Conservation (phyloP, 2,888 invertebrate species). For the Chouioia cunea region DNA sequence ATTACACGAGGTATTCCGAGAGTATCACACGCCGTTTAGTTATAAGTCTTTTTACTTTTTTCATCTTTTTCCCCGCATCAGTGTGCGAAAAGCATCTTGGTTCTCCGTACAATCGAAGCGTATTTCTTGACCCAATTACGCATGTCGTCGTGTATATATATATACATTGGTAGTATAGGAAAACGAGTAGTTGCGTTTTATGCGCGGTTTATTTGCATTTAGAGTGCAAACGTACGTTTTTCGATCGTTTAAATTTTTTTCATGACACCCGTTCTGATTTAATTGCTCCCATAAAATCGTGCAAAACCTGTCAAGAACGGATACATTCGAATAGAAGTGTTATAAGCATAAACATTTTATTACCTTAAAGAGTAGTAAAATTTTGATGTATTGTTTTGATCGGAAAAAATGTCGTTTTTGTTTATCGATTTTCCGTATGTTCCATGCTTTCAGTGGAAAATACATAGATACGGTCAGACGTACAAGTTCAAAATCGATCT, state of each 20-base stretch:
- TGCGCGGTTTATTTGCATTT: slow-evolving; percentile 39
- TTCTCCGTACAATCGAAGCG: slow-evolving; percentile 3
- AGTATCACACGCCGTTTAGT: slow-evolving; percentile 8
- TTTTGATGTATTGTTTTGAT: no score
- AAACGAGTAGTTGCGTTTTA: slow-evolving; percentile 15
- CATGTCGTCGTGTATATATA: not conserved
- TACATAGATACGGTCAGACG: no score
- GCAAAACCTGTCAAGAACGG: not conserved
- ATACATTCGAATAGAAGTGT: not conserved
- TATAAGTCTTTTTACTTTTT: slow-evolving; percentile 7
- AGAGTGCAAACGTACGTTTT: slow-evolving; percentile 33
- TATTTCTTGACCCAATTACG: slow-evolving; percentile 42
- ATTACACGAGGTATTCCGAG: not conserved
- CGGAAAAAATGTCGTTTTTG: no score
- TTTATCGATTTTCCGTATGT: no score
- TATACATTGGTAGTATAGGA: no score
- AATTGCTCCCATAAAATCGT: slow-evolving; percentile 15
- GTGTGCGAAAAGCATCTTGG: slow-evolving; percentile 14
- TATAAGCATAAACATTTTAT: no score
- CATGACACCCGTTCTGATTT: slow-evolving; percentile 2
- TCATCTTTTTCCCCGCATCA: slow-evolving; percentile 25
- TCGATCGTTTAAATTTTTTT: slow-evolving; percentile 7
- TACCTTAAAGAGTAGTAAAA: no score
- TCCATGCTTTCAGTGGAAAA: no score
- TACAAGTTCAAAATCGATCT: no score